phyloP scores from a whole-genome alignment of 2,113 vertebrate genomes.

The Phalacrocorax pelagicus region DNA sequence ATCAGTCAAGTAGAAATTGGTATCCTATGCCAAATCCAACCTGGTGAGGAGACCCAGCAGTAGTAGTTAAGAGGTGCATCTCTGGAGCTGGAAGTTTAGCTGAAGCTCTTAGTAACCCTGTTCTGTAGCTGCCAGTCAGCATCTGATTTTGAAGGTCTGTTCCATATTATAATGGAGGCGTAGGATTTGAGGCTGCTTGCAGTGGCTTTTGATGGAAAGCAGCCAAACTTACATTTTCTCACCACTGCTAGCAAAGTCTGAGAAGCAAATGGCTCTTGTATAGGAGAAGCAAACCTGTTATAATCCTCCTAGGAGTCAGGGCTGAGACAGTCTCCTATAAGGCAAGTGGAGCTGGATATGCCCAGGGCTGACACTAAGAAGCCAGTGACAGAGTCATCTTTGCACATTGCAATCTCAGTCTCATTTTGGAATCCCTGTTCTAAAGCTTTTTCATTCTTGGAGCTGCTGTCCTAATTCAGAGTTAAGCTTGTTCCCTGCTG shows the following conservation, averaged over 20 bases:
- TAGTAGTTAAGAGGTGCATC: neutral
- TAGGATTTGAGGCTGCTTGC: neutral
- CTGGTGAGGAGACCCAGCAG: neutral
- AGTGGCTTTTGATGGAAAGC: neutral
- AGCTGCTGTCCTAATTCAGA: neutral
- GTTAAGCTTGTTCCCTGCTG: neutral
- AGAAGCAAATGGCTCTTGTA: neutral
- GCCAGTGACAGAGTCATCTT: neutral
- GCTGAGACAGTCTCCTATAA: neutral
- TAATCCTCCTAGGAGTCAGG: neutral
- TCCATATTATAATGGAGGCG: neutral
- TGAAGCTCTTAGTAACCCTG: neutral
- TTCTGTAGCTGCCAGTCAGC: neutral
- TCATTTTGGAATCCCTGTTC: neutral
- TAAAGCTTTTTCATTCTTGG: neutral
- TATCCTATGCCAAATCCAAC: neutral
- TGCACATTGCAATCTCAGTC: neutral
- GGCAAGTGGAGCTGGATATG: neutral
- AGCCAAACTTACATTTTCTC: neutral
- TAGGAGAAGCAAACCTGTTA: neutral
- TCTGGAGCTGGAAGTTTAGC: neutral
- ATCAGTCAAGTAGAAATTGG: neutral
- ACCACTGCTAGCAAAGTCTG: neutral
- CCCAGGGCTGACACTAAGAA: neutral
- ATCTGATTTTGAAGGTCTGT: neutral